phyloP scores from a whole-genome alignment of 2,797 vertebrate genomes.

The Pangasius krempfi region DNA sequence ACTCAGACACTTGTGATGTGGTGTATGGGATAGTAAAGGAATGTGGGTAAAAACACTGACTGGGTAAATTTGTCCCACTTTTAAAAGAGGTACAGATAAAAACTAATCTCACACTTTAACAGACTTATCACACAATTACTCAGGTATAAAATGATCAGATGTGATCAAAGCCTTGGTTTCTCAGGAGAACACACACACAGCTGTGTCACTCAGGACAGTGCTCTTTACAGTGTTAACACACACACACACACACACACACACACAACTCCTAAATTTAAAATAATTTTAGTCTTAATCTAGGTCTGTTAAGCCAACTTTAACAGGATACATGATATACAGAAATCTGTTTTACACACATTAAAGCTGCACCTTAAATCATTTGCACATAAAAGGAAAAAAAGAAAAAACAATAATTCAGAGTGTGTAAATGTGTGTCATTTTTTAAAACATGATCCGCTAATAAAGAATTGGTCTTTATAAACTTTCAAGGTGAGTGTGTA shows the following conservation, averaged over 20 bases:
- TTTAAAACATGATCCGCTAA: background rate
- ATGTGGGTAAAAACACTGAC: slow-evolving; percentile 31
- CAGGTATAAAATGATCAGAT: slow-evolving; percentile 14
- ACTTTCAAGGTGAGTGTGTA: background rate
- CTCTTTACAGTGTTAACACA: background rate
- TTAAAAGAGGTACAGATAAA: slow-evolving; percentile 36
- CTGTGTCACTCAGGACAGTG: background rate
- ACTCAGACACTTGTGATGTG: background rate
- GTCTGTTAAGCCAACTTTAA: background rate
- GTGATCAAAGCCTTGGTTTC: background rate
- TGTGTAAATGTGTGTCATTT: background rate
- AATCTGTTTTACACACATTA: background rate
- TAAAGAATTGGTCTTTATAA: background rate
- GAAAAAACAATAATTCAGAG: background rate
- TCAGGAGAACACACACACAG: background rate
- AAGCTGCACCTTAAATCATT: background rate
- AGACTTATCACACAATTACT: background rate
- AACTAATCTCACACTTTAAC: slow-evolving; percentile 15
- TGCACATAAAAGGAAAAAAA: slow-evolving; percentile 21
- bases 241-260: background rate
- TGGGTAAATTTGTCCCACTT: slow-evolving; percentile 5
- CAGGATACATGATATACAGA: background rate
- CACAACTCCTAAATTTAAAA: background rate
- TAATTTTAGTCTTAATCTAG: background rate
- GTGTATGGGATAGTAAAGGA: slow-evolving; percentile 9